phyloP scores from a whole-genome alignment of 2,113 vertebrate species.

The Todiramphus saurophagus region DNA sequence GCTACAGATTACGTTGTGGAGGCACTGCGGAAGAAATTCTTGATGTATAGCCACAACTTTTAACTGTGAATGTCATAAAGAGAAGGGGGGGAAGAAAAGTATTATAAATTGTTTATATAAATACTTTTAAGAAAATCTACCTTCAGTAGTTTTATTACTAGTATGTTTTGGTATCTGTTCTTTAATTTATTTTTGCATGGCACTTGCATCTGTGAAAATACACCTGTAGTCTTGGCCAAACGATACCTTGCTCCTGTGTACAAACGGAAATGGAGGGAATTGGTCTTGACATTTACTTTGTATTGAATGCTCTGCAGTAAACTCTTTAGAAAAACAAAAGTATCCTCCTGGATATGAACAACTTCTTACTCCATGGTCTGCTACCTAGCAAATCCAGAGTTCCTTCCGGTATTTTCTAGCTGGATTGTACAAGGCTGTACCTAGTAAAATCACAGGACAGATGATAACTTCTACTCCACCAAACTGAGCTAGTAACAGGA shows the following conservation, averaged over 20 bases:
- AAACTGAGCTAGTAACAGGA: neutral
- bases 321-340: neutral
- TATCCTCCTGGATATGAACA: conserved; percentile 63
- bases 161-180: conserved; percentile 80
- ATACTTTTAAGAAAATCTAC: conserved; percentile 80
- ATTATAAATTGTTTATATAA: conserved; percentile 82
- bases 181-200: conserved; percentile 87
- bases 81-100: conserved; percentile 64
- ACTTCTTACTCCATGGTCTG: conserved; percentile 66
- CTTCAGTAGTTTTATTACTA: conserved; percentile 83
- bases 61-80: conserved; percentile 70
- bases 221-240: conserved; percentile 77
- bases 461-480: neutral
- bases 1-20: conserved; percentile 93
- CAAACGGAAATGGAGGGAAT: conserved; percentile 63
- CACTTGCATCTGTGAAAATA: conserved; percentile 81
- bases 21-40: conserved; percentile 97
- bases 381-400: neutral
- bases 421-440: neutral
- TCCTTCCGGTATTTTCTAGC: neutral
- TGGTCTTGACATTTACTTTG: conserved; percentile 68
- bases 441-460: neutral
- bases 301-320: conserved; percentile 74
- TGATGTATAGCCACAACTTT: conserved; percentile 83
- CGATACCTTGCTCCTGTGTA: conserved; percentile 66